Conservation (phyloP, 1,140 invertebrate species). For the Drosophila albomicans region DNA sequence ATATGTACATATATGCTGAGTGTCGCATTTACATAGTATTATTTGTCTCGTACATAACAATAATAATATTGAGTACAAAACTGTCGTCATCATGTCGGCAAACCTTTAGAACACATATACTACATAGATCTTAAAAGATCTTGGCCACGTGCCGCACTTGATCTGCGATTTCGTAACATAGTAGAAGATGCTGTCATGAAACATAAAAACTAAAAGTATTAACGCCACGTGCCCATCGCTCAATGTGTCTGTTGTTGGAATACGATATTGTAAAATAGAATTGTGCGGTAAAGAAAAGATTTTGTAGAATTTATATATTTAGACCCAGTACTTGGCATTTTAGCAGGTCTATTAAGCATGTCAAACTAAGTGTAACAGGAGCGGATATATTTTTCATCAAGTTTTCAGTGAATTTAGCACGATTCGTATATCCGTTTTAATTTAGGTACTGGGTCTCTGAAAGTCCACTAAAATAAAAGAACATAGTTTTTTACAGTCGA, state of each 20-base stretch:
- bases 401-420: no score
- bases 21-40: not conserved
- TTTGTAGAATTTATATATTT: not conserved
- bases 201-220: not conserved
- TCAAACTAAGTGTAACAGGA: no score
- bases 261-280: not conserved
- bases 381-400: no score
- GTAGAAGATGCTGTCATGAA: not conserved
- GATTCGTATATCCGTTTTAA: no score
- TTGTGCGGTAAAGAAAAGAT: not conserved
- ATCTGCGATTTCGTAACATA: not conserved
- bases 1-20: conserved; percentile 3
- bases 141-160: not conserved
- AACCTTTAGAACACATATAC: not conserved
- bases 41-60: conserved; percentile 7
- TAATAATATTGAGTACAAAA: conserved; percentile 16
- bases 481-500: no score
- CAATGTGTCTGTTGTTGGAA: not conserved
- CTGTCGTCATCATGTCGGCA: not conserved
- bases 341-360: no score
- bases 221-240: not conserved
- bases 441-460: no score
- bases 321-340: not conserved
- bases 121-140: not conserved
- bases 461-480: no score